A percentile compares a stretch with the other conserved stretches of the same genome.
Conservation (phyloP, 2,797 vertebrate genomes). For the Catamblyrhynchus diadema region DNA sequence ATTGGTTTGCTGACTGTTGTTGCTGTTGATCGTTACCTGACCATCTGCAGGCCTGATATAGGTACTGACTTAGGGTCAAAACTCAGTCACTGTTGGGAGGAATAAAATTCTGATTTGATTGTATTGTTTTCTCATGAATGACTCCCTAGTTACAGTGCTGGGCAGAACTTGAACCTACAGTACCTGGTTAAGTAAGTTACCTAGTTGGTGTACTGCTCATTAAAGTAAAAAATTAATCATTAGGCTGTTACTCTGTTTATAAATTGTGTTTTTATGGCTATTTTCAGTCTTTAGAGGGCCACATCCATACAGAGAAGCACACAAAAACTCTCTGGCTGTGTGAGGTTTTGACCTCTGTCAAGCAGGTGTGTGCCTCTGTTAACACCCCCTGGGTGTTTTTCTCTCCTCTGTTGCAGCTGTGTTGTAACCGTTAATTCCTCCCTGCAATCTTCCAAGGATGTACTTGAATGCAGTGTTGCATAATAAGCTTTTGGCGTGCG, state of each 20-base stretch:
- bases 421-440: not conserved
- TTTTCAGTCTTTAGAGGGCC: not conserved
- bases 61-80: slow-evolving; percentile 72
- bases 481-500: not conserved
- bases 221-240: not conserved
- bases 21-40: slow-evolving; percentile 91
- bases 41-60: slow-evolving; percentile 88
- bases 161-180: not conserved
- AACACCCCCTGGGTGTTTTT: not conserved
- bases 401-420: not conserved
- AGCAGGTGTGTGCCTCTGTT: not conserved
- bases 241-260: not conserved
- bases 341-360: not conserved
- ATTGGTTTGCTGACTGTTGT: slow-evolving; percentile 94
- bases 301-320: not conserved
- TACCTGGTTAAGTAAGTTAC: not conserved
- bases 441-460: not conserved
- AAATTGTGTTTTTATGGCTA: not conserved
- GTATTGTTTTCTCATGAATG: not conserved
- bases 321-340: not conserved
- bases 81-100: not conserved
- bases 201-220: not conserved
- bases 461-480: not conserved
- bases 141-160: not conserved
- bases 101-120: not conserved